These are phyloP conservation scores for Takifugu bimaculatus DNA, from an alignment of 2,113 vertebrate genomes.

Conservation along the genomic window DNA sequence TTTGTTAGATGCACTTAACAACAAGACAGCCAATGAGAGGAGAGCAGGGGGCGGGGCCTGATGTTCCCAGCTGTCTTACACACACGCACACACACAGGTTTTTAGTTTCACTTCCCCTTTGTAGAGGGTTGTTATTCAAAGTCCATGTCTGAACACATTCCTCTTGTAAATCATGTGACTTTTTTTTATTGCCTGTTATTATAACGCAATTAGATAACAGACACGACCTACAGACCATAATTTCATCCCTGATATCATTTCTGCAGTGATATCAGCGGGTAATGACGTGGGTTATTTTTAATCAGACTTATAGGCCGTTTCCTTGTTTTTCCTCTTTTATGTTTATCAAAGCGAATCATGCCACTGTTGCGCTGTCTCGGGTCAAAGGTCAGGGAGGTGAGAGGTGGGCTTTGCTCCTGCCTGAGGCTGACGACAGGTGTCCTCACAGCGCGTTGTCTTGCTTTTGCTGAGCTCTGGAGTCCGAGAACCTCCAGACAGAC, in stretches of 20 bases:
- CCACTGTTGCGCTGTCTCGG: not conserved
- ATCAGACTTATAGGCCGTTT: no score
- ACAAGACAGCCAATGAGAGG: slow-evolving; percentile 65
- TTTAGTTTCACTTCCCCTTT: slow-evolving; percentile 61
- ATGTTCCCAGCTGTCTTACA: slow-evolving; percentile 45
- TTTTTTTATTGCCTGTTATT: not conserved
- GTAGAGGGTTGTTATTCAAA: slow-evolving; percentile 15
- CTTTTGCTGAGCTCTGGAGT: slow-evolving; percentile 11
- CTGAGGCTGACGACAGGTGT: slow-evolving; percentile 1
- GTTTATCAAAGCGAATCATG: no score
- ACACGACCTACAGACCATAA: no score
- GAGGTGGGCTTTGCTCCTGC: slow-evolving; percentile 13
- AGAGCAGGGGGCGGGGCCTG: slow-evolving; percentile 19
- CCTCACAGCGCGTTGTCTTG: slow-evolving; percentile 7
- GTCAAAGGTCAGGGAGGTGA: slow-evolving; percentile 22
- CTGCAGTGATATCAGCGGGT: no score
- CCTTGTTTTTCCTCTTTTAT: no score
- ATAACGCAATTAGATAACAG: not conserved
- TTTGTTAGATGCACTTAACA: slow-evolving; percentile 33
- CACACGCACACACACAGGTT: slow-evolving; percentile 19
- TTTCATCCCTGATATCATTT: no score
- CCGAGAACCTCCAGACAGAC: not conserved
- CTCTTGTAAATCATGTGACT: not conserved
- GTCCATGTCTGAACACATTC: slow-evolving; percentile 1
- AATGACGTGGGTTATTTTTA: no score